Evolutionary conservation across 2,888 invertebrate species (phyloP).

Genomic region (Philonicus albiceps): DNA sequence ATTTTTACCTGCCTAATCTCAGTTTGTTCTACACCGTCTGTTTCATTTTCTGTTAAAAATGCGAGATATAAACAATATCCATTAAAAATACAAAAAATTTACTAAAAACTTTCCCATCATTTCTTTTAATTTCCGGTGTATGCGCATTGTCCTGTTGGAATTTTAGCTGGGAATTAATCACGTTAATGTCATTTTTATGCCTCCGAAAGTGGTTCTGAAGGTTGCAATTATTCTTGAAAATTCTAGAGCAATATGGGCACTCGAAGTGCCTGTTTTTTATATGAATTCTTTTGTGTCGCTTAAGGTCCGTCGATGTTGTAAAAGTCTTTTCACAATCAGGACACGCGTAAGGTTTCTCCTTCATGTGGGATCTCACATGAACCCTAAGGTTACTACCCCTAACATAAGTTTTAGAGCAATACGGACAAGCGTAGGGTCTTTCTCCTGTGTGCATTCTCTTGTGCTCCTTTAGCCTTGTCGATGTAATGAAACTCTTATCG

Average conservation of each 20-base stretch:
- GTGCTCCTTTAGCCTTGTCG: constrained; percentile 44
- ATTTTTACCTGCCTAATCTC: not conserved
- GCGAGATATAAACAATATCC: not conserved
- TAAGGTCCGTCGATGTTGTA: not conserved
- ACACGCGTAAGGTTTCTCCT: not conserved
- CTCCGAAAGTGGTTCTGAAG: not conserved
- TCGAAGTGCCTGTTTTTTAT: not conserved
- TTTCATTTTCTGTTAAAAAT: not conserved
- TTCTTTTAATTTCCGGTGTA: not conserved
- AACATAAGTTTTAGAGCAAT: constrained; percentile 42
- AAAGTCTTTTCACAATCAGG: not conserved
- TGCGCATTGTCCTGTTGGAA: not conserved
- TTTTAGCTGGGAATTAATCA: not conserved
- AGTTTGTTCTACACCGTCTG: not conserved
- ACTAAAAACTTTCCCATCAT: not conserved
- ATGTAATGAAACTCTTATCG: not conserved
- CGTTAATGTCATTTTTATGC: not conserved
- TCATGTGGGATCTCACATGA: not conserved
- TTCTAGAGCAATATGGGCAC: not conserved
- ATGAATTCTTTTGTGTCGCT: not conserved
- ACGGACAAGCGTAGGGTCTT: constrained; percentile 45
- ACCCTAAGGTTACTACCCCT: not conserved
- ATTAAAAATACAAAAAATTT: not conserved
- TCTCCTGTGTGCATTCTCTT: constrained; percentile 49
- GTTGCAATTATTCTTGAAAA: not conserved